Evolutionary conservation across 2,888 invertebrate species (phyloP).

Genomic region (Pyrocoelia pectoralis): DNA sequence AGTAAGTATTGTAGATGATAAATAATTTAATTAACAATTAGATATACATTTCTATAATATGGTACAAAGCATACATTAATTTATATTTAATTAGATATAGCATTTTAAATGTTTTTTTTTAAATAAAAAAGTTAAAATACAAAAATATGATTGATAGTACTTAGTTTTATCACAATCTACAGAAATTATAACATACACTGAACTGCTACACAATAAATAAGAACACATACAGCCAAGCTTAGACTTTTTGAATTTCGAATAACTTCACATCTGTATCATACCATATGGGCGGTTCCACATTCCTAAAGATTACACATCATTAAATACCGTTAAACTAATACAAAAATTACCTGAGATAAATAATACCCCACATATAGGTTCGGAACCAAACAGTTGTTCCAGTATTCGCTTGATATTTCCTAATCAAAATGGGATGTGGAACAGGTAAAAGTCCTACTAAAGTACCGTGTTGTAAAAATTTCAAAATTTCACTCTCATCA

Average conservation of each 20-base stretch:
- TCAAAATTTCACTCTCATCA: constrained; percentile 98
- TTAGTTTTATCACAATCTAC: neutral
- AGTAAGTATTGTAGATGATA: too few species aligned
- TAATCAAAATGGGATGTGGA: constrained; percentile 98
- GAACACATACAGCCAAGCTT: constrained; percentile 52
- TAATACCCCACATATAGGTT: constrained; percentile 99
- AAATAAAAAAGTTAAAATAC: neutral
- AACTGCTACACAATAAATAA: constrained; percentile 3
- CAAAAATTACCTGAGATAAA: constrained; percentile 82
- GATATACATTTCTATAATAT: neutral
- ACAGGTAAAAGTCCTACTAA: constrained; percentile 97
- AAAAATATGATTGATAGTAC: neutral
- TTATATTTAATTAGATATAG: neutral
- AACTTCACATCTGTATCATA: constrained; percentile 99
- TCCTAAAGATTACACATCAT: constrained; percentile 74
- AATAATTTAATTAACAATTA: neutral
- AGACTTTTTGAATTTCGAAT: constrained; percentile 97
- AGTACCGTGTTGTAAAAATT: constrained; percentile 98
- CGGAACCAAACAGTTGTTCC: constrained; percentile 99
- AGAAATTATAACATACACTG: neutral
- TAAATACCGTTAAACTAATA: too few species aligned
- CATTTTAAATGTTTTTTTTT: neutral
- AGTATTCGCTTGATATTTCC: constrained; percentile 98
- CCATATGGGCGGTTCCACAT: constrained; percentile 99
- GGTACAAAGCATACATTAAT: neutral